A percentile compares a stretch with the other conserved stretches of the same genome.
phyloP scores from a whole-genome alignment of 2,797 vertebrate genomes.

The Cyprinodon diabolis region DNA sequence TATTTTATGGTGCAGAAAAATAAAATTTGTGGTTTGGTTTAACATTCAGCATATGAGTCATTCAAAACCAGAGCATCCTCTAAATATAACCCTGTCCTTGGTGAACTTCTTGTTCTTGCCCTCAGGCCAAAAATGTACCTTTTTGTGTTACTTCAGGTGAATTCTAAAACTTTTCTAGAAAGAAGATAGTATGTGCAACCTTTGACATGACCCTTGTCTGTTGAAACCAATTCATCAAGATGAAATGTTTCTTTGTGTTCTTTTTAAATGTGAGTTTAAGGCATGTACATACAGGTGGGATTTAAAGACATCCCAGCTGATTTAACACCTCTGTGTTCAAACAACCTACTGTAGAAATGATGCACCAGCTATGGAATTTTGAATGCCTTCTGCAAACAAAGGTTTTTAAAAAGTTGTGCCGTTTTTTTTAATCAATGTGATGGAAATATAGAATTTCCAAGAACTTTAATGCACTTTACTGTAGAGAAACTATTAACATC shows the following conservation, averaged over 20 bases:
- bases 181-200: conserved; percentile 13
- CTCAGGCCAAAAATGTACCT: background rate
- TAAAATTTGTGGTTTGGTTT: background rate
- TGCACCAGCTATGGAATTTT: background rate
- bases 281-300: conserved; percentile 3
- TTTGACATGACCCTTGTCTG: conserved; percentile 12
- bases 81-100: background rate
- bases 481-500: background rate
- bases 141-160: background rate
- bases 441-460: background rate
- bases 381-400: background rate
- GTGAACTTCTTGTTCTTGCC: background rate
- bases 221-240: conserved; percentile 5
- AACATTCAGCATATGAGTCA: background rate
- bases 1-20: background rate
- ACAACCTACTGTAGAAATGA: background rate
- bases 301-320: background rate
- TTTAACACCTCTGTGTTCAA: background rate
- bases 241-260: conserved; percentile 3
- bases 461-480: background rate
- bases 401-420: background rate
- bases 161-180: conserved; percentile 11
- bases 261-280: conserved; percentile 11
- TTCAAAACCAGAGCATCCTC: background rate
- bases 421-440: background rate